Evolutionary conservation across 1,140 invertebrate species (phyloP).

Genomic region (Lordiphosa collinella): DNA sequence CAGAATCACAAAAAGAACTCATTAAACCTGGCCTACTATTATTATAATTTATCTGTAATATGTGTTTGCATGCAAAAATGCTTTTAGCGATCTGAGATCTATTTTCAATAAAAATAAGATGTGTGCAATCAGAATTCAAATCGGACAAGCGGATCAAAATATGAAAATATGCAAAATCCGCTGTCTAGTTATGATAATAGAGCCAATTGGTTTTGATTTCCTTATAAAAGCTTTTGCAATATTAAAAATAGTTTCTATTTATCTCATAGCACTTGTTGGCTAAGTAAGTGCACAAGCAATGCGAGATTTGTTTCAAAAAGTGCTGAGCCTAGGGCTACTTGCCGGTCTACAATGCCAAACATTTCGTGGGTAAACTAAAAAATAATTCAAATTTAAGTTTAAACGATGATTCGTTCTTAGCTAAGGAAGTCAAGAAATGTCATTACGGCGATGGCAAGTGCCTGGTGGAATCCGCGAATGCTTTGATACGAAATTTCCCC

Average conservation of each 20-base stretch:
- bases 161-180: too few species aligned
- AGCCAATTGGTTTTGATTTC: conserved; percentile 20
- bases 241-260: conserved; percentile 14
- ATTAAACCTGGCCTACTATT: too few species aligned
- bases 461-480: conserved; percentile 37
- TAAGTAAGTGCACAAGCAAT: conserved; percentile 34
- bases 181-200: conserved; percentile 57
- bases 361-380: conserved; percentile 30
- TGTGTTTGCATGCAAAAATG: too few species aligned
- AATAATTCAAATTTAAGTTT: neutral
- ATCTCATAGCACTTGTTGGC: conserved; percentile 4
- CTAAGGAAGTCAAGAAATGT: conserved; percentile 39
- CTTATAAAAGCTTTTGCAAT: conserved; percentile 16
- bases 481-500: conserved; percentile 27
- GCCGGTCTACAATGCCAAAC: conserved; percentile 14
- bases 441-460: conserved; percentile 47
- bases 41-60: too few species aligned
- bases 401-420: conserved; percentile 3
- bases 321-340: conserved; percentile 19
- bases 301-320: conserved; percentile 13
- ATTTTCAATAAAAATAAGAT: too few species aligned
- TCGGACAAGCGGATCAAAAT: too few species aligned
- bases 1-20: too few species aligned
- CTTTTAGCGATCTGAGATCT: too few species aligned
- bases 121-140: too few species aligned